Evolutionary conservation across 2,113 vertebrate species (phyloP), one percentile per base, ranked within the genome.

Genomic region (Psilopogon haemacephalus): DNA sequence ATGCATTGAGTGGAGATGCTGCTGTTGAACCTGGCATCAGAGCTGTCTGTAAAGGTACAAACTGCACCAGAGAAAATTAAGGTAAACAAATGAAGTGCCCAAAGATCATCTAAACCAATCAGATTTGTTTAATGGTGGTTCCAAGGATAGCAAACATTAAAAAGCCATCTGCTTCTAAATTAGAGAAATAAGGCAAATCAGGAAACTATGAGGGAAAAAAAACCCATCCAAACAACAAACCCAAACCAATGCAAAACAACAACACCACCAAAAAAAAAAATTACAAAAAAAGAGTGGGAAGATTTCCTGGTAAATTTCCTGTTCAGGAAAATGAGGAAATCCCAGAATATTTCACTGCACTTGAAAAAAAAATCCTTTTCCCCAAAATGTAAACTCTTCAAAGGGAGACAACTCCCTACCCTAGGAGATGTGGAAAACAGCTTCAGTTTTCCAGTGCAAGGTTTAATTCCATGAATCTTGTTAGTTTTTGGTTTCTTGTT

Each of bases 361-460:
- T 62, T 92, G 24, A 62, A 72, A 88, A 87, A 32, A 10, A 4
- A 54, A 40, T n/a, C 32, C 42, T 26, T 78, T 82, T 87, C 44
- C 38, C 15, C 38, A 72, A 78, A 91, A 75, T 0, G 0, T 55
- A 48, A 62, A 62, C 33, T 65, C 44, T 63, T 89, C 40, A 55
- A 44, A 78, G 27, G 20, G 9, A 86, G 17, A 82, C 30, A 18
- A 84, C 50, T 90, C 58, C 62, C 62, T 73, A 6, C 23, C n/a
- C 60, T 69, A 84, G 55, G 28, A 92, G 62, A 92, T 90, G 70
- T 82, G 42, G 78, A 84, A 78, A 88, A 35, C 46, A 92, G 15
- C 13, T 81, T 68, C 54, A 81, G 9, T 23, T 68, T 88, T 65
- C n/a, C 60, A 86, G 42, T 28, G 28, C 11, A 88, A 74, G 26